These are phyloP conservation scores for Drosophila rufa DNA, from an alignment of 1,140 invertebrate genomes.

Conservation along the genomic window DNA sequence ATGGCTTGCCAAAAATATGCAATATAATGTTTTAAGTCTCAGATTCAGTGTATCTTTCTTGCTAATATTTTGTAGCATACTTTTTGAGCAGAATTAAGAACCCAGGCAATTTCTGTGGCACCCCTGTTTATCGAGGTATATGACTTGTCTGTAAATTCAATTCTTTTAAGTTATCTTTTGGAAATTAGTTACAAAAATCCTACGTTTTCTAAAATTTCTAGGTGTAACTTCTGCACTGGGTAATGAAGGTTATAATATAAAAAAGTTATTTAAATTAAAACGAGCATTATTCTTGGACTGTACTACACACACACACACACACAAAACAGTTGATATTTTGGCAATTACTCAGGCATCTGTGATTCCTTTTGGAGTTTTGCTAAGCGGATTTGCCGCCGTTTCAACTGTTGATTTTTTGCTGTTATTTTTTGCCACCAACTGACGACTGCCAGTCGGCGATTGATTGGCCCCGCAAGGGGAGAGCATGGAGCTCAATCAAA, in stretches of 20 bases:
- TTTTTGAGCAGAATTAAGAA: neutral
- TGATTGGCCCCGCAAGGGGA: constrained; percentile 29
- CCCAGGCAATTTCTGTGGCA: too few relatives aligned
- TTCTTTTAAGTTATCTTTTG: too few relatives aligned
- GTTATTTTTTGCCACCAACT: constrained; percentile 33
- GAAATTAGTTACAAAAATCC: neutral
- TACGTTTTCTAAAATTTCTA: neutral
- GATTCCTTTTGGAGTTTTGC: constrained; percentile 26
- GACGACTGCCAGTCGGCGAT: constrained; percentile 34
- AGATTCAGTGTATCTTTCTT: too few relatives aligned
- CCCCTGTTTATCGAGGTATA: too few relatives aligned
- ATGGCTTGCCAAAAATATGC: too few relatives aligned
- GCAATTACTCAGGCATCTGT: constrained; percentile 7
- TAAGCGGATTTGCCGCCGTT: constrained; percentile 72
- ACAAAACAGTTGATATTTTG: neutral
- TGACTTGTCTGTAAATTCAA: too few relatives aligned
- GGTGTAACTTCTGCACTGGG: neutral
- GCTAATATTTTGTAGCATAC: too few relatives aligned
- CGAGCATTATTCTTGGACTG: neutral
- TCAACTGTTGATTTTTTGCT: constrained; percentile 30
- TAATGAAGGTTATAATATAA: too few relatives aligned
- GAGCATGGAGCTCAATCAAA: constrained; percentile 53
- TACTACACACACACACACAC: neutral
- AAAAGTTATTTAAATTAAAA: too few relatives aligned
- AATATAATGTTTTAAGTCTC: too few relatives aligned